Percentiles rank a stretch among this genome's conserved stretches.
Evolutionary conservation across 2,113 vertebrate species (phyloP).

Genomic region (Vidua chalybeata): DNA sequence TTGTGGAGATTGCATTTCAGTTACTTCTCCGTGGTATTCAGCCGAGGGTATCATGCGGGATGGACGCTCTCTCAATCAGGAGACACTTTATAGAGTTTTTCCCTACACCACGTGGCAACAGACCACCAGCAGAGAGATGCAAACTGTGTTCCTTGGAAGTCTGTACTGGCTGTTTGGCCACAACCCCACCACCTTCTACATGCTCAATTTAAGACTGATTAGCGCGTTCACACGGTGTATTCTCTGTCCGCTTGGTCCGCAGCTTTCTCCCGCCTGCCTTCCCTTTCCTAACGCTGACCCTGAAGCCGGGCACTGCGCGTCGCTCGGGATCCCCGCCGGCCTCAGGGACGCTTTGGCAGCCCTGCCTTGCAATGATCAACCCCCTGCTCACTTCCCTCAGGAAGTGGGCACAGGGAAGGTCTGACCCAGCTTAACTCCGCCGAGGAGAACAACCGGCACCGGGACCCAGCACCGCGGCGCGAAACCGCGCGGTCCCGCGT

Average conservation of each 20-base stretch:
- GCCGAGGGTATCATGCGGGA: background rate
- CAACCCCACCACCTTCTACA: background rate
- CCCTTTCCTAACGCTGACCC: background rate
- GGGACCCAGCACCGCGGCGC: background rate
- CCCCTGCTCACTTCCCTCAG: background rate
- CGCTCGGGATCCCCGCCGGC: background rate
- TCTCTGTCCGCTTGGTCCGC: background rate
- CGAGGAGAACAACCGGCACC: background rate
- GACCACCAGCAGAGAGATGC: too few relatives aligned
- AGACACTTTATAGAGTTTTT: background rate
- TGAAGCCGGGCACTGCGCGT: fast-evolving
- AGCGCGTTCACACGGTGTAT: background rate
- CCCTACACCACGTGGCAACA: background rate
- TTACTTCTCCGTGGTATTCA: background rate
- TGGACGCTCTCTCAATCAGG: background rate
- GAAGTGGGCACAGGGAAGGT: background rate
- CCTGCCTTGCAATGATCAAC: fast-evolving
- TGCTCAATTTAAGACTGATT: fast-evolving
- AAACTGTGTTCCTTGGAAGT: fast-evolving
- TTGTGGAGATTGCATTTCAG: background rate
- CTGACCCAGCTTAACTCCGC: background rate
- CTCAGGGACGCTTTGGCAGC: background rate
- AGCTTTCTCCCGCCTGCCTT: background rate
- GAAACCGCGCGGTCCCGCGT: fast-evolving
- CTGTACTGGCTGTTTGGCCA: background rate